Evolutionary conservation across 1,140 invertebrate genomes (phyloP).

Genomic region (Drosophila melanogaster): DNA sequence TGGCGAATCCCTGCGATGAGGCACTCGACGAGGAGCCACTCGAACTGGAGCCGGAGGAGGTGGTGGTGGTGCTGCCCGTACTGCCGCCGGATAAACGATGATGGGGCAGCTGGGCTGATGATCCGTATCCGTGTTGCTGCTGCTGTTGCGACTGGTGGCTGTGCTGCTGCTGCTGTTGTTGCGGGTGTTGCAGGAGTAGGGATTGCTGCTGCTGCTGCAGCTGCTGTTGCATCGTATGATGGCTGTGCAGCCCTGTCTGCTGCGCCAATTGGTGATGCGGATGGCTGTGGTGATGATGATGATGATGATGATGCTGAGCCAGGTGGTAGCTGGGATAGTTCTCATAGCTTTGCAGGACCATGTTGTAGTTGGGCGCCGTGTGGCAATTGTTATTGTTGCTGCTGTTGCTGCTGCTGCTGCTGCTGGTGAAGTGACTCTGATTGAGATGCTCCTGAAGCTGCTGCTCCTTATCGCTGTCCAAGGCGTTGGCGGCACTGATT

Average conservation of each 20-base stretch:
- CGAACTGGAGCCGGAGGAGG: conserved; percentile 71
- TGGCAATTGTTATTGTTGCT: conserved; percentile 50
- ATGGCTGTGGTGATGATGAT: conserved; percentile 35
- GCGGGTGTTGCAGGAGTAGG: conserved; percentile 39
- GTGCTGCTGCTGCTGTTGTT: conserved; percentile 42
- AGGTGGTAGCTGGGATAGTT: conserved; percentile 76
- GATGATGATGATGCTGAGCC: conserved; percentile 59
- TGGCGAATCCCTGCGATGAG: conserved; percentile 55
- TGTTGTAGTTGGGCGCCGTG: conserved; percentile 40
- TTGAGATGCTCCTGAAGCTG: conserved; percentile 34
- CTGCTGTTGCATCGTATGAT: conserved; percentile 44
- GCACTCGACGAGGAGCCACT: conserved; percentile 63
- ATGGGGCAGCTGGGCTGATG: conserved; percentile 24
- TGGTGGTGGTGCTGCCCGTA: conserved; percentile 73
- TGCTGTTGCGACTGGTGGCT: conserved; percentile 49
- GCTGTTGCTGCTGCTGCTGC: conserved; percentile 40
- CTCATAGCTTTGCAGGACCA: conserved; percentile 79
- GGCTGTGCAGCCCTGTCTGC: conserved; percentile 40
- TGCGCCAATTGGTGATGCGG: conserved; percentile 43
- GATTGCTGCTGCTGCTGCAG: conserved; percentile 32
- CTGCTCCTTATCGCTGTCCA: conserved; percentile 60
- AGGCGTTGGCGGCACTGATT: conserved; percentile 79
- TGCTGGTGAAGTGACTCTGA: conserved; percentile 20
- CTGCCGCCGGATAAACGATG: conserved; percentile 80
- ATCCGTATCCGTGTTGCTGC: neutral